A percentile compares a stretch with the other conserved stretches of the same genome.
Evolutionary conservation across 2,113 vertebrate species (phyloP).

Genomic region (Callipepla squamata): DNA sequence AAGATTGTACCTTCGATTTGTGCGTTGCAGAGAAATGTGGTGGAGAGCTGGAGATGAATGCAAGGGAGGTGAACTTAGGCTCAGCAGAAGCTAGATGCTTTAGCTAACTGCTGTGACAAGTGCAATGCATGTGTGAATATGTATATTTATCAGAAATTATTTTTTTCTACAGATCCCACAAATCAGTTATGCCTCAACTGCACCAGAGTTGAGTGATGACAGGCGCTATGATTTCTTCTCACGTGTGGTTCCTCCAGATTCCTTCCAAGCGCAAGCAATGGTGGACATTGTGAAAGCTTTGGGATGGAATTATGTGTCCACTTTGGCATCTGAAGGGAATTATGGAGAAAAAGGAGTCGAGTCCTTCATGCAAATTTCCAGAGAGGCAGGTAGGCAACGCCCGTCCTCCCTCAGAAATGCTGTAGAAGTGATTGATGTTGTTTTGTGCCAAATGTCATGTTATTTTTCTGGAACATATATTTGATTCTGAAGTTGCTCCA

Average conservation of each 20-base stretch:
- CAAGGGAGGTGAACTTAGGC: neutral
- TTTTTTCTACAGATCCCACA: constrained; percentile 91
- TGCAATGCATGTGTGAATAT: constrained; percentile 44
- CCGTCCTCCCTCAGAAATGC: neutral
- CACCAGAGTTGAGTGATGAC: constrained; percentile 96
- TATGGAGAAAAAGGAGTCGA: constrained; percentile 98
- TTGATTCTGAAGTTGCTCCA: neutral
- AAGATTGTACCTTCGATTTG: neutral
- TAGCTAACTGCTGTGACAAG: constrained; percentile 20
- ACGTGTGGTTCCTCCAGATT: constrained; percentile 96
- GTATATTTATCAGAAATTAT: constrained; percentile 67
- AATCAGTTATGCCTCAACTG: constrained; percentile 98
- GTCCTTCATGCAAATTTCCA: constrained; percentile 96
- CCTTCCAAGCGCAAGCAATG: constrained; percentile 99
- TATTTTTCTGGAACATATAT: neutral
- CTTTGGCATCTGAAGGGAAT: constrained; percentile 95
- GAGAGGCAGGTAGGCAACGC: constrained; percentile 90
- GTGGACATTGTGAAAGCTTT: constrained; percentile 96
- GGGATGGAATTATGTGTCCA: constrained; percentile 98
- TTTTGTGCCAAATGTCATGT: neutral
- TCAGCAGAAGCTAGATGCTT: neutral
- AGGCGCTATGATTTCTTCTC: constrained; percentile 98
- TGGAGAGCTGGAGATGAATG: neutral
- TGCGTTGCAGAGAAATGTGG: accelerated
- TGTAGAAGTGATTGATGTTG: neutral